Evolutionary conservation across 92 coral and sea anemone genomes (phyloP).

Genomic region (Actinernus sp.): DNA sequence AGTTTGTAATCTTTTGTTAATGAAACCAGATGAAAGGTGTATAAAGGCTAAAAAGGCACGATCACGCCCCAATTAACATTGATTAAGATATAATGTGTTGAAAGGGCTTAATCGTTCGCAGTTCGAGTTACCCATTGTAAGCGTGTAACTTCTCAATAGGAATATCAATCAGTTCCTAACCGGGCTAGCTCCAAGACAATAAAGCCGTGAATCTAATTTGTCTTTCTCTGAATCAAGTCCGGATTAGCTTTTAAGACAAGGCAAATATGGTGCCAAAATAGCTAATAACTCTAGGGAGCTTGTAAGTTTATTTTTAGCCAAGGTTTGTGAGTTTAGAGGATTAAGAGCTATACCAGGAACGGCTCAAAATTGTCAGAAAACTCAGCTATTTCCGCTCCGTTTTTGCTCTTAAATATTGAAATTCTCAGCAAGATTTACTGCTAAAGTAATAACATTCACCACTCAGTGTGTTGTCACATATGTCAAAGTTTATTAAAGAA

Average conservation of each 20-base stretch:
- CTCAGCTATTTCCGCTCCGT: not conserved
- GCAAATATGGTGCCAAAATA: slow-evolving; percentile 36
- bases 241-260: slow-evolving; percentile 42
- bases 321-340: slow-evolving; percentile 26
- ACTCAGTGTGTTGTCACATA: slow-evolving; percentile 13
- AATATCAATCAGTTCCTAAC: slow-evolving; percentile 61
- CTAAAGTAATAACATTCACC: no score
- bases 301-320: slow-evolving; percentile 14
- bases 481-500: slow-evolving; percentile 45
- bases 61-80: slow-evolving; percentile 93
- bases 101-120: slow-evolving; percentile 89
- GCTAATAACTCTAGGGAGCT: not conserved
- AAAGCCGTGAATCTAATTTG: slow-evolving; percentile 66
- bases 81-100: slow-evolving; percentile 94
- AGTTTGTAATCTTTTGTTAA: slow-evolving; percentile 96
- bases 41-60: slow-evolving; percentile 77
- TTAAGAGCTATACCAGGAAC: not conserved
- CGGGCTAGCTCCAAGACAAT: slow-evolving; percentile 45
- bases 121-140: slow-evolving; percentile 64
- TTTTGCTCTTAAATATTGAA: no score
- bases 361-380: no score
- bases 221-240: slow-evolving; percentile 14
- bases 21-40: slow-evolving; percentile 89
- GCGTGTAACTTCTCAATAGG: slow-evolving; percentile 63
- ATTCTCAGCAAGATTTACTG: no score